Conservation (phyloP, 92 coral and sea anemone genomes). For the Parazoanthus darwini region DNA sequence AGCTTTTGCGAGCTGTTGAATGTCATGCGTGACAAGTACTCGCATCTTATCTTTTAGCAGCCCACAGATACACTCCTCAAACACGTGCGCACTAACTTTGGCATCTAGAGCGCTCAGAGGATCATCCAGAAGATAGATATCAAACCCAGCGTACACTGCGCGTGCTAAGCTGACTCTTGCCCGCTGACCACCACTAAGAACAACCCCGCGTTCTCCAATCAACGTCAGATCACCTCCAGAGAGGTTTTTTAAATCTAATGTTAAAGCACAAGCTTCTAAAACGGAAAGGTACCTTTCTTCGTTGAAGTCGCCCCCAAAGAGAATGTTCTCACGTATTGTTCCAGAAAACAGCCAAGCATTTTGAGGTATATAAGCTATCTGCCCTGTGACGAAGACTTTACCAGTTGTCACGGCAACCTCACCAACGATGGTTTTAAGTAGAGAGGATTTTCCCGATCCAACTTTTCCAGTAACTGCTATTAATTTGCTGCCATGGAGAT, state of each 20-base stretch:
- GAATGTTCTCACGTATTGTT: slow-evolving; percentile 43
- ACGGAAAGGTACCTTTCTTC: not conserved
- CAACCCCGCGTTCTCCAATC: slow-evolving; percentile 44
- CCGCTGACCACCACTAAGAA: slow-evolving; percentile 50
- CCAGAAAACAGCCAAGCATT: slow-evolving; percentile 43
- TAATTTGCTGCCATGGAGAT: not conserved
- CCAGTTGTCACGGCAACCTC: slow-evolving; percentile 32
- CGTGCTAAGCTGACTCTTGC: slow-evolving; percentile 48
- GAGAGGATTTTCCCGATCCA: slow-evolving; percentile 43
- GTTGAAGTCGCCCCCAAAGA: slow-evolving; percentile 30
- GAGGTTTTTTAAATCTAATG: slow-evolving; percentile 24
- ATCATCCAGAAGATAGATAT: slow-evolving; percentile 47
- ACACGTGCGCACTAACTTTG: slow-evolving; percentile 38
- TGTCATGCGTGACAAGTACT: slow-evolving; percentile 9
- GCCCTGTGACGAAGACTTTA: slow-evolving; percentile 9
- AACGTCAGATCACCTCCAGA: slow-evolving; percentile 22
- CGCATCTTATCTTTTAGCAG: slow-evolving; percentile 4
- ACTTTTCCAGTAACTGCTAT: slow-evolving; percentile 39
- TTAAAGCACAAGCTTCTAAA: slow-evolving; percentile 25
- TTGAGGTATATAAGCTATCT: slow-evolving; percentile 33
- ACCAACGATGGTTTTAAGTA: slow-evolving; percentile 17
- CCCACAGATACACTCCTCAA: slow-evolving; percentile 18
- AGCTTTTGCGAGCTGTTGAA: not conserved
- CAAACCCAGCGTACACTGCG: slow-evolving; percentile 37
- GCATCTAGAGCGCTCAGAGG: slow-evolving; percentile 45